Conservation (phyloP, 2,797 vertebrate genomes). For the Thaleichthys pacificus region DNA sequence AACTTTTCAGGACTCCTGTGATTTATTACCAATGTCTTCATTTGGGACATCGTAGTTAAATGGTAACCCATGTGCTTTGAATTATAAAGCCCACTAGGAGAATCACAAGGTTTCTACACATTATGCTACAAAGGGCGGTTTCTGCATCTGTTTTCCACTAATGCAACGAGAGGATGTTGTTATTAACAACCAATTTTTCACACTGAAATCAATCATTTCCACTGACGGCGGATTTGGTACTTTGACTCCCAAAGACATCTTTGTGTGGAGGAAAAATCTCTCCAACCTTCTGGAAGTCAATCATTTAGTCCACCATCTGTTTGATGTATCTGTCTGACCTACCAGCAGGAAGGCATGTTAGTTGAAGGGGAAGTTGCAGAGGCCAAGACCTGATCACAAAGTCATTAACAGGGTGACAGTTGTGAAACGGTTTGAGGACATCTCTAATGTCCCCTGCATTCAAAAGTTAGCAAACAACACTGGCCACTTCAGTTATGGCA, state of each 20-base stretch:
- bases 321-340: slow-evolving; percentile 38
- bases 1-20: slow-evolving; percentile 70
- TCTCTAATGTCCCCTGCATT: not conserved
- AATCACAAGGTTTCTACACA: slow-evolving; percentile 77
- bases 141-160: slow-evolving; percentile 85
- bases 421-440: not conserved
- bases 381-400: slow-evolving; percentile 35
- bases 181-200: slow-evolving; percentile 83
- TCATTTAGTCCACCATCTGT: slow-evolving; percentile 50
- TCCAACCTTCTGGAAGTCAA: slow-evolving; percentile 46
- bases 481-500: slow-evolving; percentile 51
- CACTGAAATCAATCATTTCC: slow-evolving; percentile 78
- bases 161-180: slow-evolving; percentile 80
- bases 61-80: slow-evolving; percentile 79
- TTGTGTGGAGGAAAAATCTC: slow-evolving; percentile 40
- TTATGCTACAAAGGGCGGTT: slow-evolving; percentile 69
- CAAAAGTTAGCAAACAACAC: slow-evolving; percentile 35
- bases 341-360: slow-evolving; percentile 31
- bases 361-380: slow-evolving; percentile 15
- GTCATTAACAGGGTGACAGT: slow-evolving; percentile 38
- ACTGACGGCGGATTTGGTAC: slow-evolving; percentile 62
- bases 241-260: slow-evolving; percentile 60
- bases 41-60: slow-evolving; percentile 74
- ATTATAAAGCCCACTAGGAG: slow-evolving; percentile 72
- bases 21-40: slow-evolving; percentile 75